Percentiles rank a stretch among this genome's conserved stretches.
Evolutionary conservation across 2,113 vertebrate species (phyloP).

Genomic region (Mesoclemmys tuberculata): DNA sequence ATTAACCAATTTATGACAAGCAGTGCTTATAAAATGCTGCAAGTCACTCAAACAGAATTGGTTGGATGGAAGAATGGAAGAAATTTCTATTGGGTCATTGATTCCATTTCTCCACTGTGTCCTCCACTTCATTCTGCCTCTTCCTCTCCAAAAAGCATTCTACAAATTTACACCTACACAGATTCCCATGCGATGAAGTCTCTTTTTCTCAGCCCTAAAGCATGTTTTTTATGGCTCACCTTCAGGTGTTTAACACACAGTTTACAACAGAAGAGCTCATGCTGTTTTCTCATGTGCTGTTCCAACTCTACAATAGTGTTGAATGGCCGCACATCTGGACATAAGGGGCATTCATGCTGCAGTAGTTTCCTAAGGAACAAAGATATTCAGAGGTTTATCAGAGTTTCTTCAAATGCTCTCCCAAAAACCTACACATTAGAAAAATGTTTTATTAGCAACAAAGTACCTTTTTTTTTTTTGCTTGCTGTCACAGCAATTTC

Average conservation of each 20-base stretch:
- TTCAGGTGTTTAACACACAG: constrained; percentile 94
- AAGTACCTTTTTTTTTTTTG: not conserved
- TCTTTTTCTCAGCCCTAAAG: not conserved
- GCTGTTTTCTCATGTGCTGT: constrained; percentile 97
- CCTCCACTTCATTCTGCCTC: not conserved
- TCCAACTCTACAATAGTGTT: constrained; percentile 92
- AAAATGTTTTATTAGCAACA: not conserved
- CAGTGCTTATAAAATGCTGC: not conserved
- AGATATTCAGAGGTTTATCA: not conserved
- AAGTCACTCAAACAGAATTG: not conserved
- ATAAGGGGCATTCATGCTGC: constrained; percentile 88
- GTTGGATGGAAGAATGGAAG: not conserved
- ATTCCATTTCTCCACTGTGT: not conserved
- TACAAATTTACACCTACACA: not conserved
- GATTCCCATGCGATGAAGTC: fast-evolving
- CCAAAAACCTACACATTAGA: not conserved
- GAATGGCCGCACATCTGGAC: constrained; percentile 88
- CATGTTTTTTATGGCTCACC: constrained; percentile 72
- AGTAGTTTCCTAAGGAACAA: constrained; percentile 86
- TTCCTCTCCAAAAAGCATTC: not conserved
- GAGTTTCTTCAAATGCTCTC: not conserved
- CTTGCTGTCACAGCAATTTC: not conserved
- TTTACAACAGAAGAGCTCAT: constrained; percentile 96
- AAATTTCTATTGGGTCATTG: not conserved
- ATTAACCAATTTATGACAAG: not conserved